Evolutionary conservation across 2,888 invertebrate genomes (phyloP).

Genomic region (Microctonus brassicae): DNA sequence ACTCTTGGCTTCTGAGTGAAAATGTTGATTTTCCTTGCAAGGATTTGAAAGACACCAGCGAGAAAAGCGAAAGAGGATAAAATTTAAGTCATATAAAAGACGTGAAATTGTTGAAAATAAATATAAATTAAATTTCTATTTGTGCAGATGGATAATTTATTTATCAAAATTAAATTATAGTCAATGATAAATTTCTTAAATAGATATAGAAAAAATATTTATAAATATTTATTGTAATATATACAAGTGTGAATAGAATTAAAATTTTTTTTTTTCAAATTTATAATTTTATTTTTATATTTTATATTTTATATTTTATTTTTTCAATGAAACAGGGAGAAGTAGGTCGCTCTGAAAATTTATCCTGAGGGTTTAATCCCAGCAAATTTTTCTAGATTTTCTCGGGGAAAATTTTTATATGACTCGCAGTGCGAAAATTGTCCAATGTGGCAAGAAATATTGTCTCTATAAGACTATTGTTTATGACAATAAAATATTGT

Average conservation of each 20-base stretch:
- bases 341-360: constrained; percentile 22
- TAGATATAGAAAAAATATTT: not conserved
- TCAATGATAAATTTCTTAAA: not conserved
- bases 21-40: not conserved
- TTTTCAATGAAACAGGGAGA: not conserved
- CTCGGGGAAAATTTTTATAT: constrained; percentile 16
- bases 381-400: constrained; percentile 26
- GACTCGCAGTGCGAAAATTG: not conserved
- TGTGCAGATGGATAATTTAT: not conserved
- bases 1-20: not conserved
- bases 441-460: not conserved
- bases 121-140: no score
- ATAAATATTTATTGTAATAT: not conserved
- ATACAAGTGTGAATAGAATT: not conserved
- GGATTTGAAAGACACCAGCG: not conserved
- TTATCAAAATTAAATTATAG: not conserved
- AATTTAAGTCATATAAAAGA: no score
- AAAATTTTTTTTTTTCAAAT: no score
- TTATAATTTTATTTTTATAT: not conserved
- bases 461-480: constrained; percentile 8
- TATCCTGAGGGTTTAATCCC: constrained; percentile 26
- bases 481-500: not conserved
- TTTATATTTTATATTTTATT: not conserved
- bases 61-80: not conserved
- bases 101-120: not conserved